These are phyloP conservation scores for Macaria notata DNA, from an alignment of 2,888 invertebrate species.

Conservation along the genomic window DNA sequence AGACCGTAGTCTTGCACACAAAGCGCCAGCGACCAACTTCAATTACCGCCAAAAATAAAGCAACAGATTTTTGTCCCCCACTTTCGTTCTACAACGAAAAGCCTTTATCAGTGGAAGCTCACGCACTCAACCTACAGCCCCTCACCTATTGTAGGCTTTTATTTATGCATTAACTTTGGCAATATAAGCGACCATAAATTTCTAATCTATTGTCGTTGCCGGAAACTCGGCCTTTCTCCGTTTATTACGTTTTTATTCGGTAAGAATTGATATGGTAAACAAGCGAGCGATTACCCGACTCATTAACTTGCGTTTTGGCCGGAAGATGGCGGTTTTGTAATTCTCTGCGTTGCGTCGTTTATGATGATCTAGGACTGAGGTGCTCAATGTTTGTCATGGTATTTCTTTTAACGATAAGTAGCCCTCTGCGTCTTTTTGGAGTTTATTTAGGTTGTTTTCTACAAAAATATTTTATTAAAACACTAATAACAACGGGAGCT, in stretches of 20 bases:
- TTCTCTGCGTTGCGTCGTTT: conserved; percentile 37
- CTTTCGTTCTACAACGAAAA: conserved; percentile 1
- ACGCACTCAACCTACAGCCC: conserved; percentile 29
- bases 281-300: conserved; percentile 54
- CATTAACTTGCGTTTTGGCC: conserved; percentile 46
- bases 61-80: background rate
- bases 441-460: too few relatives aligned
- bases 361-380: conserved; percentile 34
- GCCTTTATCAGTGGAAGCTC: conserved; percentile 19
- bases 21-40: too few relatives aligned
- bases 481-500: too few relatives aligned
- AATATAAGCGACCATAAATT: conserved; percentile 66
- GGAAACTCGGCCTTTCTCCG: conserved; percentile 39
- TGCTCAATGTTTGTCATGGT: background rate
- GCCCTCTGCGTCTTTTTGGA: too few relatives aligned
- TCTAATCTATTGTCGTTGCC: conserved; percentile 50
- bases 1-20: too few relatives aligned
- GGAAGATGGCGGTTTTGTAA: conserved; percentile 36
- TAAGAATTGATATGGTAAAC: conserved; percentile 61
- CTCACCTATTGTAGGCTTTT: conserved; percentile 70
- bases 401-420: too few relatives aligned
- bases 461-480: too few relatives aligned
- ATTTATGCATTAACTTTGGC: conserved; percentile 78
- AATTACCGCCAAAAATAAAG: too few relatives aligned
- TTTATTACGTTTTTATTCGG: conserved; percentile 52